Evolutionary conservation across 1,140 invertebrate genomes (phyloP).

Genomic region (Drosophila orena): DNA sequence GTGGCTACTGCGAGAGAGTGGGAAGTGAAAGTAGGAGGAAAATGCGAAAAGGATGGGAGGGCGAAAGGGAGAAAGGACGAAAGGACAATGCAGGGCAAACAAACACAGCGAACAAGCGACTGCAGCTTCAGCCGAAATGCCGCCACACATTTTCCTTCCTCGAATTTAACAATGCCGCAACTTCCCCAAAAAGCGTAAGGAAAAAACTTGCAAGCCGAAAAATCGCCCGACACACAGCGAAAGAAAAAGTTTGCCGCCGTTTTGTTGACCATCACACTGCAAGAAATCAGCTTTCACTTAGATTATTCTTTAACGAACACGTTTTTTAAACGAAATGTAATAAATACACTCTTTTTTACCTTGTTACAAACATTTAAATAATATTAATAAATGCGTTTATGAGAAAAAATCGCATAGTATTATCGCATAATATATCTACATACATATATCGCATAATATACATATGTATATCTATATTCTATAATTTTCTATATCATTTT

Average conservation of each 20-base stretch:
- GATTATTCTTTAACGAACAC: not conserved
- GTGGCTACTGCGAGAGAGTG: not conserved
- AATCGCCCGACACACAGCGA: slow-evolving; percentile 6
- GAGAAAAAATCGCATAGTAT: no score
- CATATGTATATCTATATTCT: no score
- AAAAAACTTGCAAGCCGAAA: slow-evolving; percentile 1
- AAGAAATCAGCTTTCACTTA: not conserved
- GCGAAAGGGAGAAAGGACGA: slow-evolving; percentile 3
- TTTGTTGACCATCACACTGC: not conserved
- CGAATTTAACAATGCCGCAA: not conserved
- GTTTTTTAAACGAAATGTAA: no score
- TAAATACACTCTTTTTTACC: no score
- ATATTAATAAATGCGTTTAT: no score
- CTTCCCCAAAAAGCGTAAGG: slow-evolving; percentile 11
- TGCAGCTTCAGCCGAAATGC: slow-evolving; percentile 57
- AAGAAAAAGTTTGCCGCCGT: slow-evolving; percentile 14
- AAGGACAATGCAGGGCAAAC: slow-evolving; percentile 36
- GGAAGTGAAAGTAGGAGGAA: no score
- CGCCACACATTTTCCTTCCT: slow-evolving; percentile 3
- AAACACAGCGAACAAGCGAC: slow-evolving; percentile 59
- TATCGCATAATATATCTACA: no score
- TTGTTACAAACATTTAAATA: no score
- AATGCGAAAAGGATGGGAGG: not conserved
- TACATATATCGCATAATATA: no score
- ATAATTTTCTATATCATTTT: no score